Percentiles rank a stretch among this genome's conserved stretches.
phyloP scores from a whole-genome alignment of 2,888 invertebrate genomes.

The Machimus atricapillus region DNA sequence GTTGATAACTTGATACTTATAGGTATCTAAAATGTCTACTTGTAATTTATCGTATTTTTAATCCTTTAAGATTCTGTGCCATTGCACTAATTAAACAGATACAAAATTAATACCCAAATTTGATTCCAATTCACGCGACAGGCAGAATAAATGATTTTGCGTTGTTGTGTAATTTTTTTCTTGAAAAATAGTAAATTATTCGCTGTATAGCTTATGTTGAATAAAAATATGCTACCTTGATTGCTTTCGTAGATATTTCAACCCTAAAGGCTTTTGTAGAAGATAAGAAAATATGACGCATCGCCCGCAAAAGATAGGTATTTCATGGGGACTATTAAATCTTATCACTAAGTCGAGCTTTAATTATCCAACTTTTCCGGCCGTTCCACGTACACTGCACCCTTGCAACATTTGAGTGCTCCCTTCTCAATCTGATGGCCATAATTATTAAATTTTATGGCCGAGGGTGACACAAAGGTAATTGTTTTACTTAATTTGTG shows the following conservation, averaged over 20 bases:
- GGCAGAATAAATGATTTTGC: too few relatives aligned
- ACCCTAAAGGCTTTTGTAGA: not conserved
- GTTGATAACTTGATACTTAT: too few relatives aligned
- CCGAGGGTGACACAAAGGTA: not conserved
- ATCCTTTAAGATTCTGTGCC: too few relatives aligned
- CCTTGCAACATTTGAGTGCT: not conserved
- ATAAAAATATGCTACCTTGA: not conserved
- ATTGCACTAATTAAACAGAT: too few relatives aligned
- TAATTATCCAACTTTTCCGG: not conserved
- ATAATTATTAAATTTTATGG: conserved; percentile 19
- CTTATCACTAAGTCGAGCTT: not conserved
- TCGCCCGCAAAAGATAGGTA: not conserved
- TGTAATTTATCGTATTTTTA: too few relatives aligned
- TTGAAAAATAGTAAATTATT: not conserved
- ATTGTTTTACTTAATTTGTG: not conserved
- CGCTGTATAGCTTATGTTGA: not conserved
- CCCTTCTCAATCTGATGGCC: not conserved
- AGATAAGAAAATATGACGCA: conserved; percentile 9
- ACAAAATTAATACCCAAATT: too few relatives aligned
- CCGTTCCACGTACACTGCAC: not conserved
- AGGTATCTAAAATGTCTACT: too few relatives aligned
- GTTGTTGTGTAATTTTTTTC: too few relatives aligned
- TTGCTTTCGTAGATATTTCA: not conserved
- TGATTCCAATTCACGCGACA: too few relatives aligned
- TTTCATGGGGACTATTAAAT: not conserved